Percentiles rank a stretch among this genome's conserved stretches.
Evolutionary conservation across 2,113 vertebrate genomes (phyloP).

Genomic region (Chionodraco myersi): DNA sequence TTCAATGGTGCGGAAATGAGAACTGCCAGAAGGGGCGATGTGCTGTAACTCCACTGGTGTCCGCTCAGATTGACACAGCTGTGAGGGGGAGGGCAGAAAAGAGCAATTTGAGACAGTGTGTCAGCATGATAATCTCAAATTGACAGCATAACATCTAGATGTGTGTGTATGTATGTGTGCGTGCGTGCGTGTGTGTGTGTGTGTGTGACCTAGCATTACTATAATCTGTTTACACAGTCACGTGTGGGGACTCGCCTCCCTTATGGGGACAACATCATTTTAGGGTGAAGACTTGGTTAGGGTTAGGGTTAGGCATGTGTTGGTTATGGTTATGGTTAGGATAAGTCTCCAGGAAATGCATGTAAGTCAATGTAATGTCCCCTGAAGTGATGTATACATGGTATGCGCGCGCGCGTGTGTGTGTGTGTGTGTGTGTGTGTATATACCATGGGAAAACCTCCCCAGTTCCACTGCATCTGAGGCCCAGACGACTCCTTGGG

Average conservation of each 20-base stretch:
- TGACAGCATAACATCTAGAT: background rate
- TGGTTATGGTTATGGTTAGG: too few relatives aligned
- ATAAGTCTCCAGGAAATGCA: too few relatives aligned
- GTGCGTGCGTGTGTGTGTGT: background rate
- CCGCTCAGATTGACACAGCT: slow-evolving; percentile 77
- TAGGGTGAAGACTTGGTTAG: too few relatives aligned
- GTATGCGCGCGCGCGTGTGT: background rate
- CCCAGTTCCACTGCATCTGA: slow-evolving; percentile 93
- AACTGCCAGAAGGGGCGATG: slow-evolving; percentile 35
- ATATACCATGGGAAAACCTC: slow-evolving; percentile 89
- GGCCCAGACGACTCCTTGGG: slow-evolving; percentile 80
- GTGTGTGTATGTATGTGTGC: background rate
- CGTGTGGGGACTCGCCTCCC: too few relatives aligned
- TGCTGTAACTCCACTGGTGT: slow-evolving; percentile 49
- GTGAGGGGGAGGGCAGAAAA: slow-evolving; percentile 4
- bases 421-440: slow-evolving; percentile 4
- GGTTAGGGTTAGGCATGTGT: too few relatives aligned
- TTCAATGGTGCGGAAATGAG: slow-evolving; percentile 82
- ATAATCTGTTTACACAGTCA: too few relatives aligned
- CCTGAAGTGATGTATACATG: background rate
- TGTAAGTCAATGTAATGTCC: too few relatives aligned
- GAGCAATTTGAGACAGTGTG: background rate
- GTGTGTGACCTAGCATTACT: background rate
- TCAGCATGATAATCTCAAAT: background rate
- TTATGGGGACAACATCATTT: too few relatives aligned